These are phyloP conservation scores for Eupithecia subfuscata DNA, from an alignment of 2,888 invertebrate genomes.

Conservation along the genomic window DNA sequence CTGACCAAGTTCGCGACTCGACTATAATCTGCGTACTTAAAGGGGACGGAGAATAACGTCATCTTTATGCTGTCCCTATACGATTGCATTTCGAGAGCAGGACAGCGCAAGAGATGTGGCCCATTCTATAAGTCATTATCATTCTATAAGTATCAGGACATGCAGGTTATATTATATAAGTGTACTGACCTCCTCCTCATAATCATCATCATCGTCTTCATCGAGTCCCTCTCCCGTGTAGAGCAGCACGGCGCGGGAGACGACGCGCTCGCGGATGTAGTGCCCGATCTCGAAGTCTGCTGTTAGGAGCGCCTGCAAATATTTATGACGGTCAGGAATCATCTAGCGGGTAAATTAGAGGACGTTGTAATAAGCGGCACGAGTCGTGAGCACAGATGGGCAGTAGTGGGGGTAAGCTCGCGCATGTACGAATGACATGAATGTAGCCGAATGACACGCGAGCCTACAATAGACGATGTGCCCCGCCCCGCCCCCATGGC, in stretches of 20 bases:
- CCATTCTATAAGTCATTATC: neutral
- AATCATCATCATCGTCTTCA: constrained; percentile 91
- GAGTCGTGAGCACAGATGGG: no score
- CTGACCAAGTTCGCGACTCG: neutral
- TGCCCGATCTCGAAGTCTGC: constrained; percentile 99
- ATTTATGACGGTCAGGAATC: neutral
- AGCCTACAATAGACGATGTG: no score
- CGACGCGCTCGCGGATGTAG: constrained; percentile 97
- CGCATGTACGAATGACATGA: no score
- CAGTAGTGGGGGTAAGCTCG: no score
- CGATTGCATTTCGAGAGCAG: neutral
- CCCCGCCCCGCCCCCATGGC: no score
- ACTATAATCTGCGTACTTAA: neutral
- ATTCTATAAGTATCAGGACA: neutral
- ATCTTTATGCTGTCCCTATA: neutral
- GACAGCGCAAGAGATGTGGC: neutral
- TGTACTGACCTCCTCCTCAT: constrained; percentile 83
- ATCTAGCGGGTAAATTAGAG: no score
- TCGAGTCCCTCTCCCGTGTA: constrained; percentile 96
- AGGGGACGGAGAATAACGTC: neutral
- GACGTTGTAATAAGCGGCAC: no score
- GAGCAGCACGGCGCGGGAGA: constrained; percentile 98
- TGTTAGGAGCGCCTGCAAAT: constrained; percentile 87
- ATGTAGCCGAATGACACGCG: no score
- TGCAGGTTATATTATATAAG: neutral